Evolutionary conservation across 2,888 invertebrate genomes (phyloP).

Genomic region (Chrysopilus asiliformis): DNA sequence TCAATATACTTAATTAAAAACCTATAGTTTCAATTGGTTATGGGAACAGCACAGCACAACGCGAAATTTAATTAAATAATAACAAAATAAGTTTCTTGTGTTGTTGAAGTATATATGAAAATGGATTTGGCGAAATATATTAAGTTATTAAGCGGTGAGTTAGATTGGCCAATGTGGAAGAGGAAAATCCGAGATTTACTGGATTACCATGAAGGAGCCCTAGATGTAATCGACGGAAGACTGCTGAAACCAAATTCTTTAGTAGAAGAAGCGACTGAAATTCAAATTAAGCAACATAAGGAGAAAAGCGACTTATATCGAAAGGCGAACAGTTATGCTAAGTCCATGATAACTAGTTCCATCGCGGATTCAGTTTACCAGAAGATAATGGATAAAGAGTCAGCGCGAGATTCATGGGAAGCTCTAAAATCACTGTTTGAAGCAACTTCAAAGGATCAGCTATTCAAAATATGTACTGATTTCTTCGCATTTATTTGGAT

Average conservation of each 20-base stretch:
- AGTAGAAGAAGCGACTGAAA: not conserved
- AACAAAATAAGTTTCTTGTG: too few relatives aligned
- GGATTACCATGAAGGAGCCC: not conserved
- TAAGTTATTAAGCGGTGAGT: not conserved
- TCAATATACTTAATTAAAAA: too few relatives aligned
- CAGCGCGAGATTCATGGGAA: slow-evolving; percentile 23
- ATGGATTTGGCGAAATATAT: not conserved
- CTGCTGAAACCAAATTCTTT: not conserved
- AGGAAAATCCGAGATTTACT: not conserved
- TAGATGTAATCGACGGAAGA: not conserved
- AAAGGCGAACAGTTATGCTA: slow-evolving; percentile 26
- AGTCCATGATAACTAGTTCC: slow-evolving; percentile 23
- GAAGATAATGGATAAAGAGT: slow-evolving; percentile 26
- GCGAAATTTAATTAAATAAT: too few relatives aligned
- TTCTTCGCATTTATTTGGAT: slow-evolving; percentile 24
- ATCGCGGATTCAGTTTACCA: slow-evolving; percentile 23
- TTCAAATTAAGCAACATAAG: slow-evolving; percentile 12
- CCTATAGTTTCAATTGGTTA: too few relatives aligned
- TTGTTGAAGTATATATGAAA: too few relatives aligned
- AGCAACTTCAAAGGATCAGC: slow-evolving; percentile 21
- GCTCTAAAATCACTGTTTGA: slow-evolving; percentile 17
- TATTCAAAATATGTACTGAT: slow-evolving; percentile 24
- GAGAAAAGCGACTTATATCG: slow-evolving; percentile 16
- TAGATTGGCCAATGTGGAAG: not conserved
- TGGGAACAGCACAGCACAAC: too few relatives aligned